phyloP scores from a whole-genome alignment of 2,888 invertebrate species.

The Parnassius smintheus region DNA sequence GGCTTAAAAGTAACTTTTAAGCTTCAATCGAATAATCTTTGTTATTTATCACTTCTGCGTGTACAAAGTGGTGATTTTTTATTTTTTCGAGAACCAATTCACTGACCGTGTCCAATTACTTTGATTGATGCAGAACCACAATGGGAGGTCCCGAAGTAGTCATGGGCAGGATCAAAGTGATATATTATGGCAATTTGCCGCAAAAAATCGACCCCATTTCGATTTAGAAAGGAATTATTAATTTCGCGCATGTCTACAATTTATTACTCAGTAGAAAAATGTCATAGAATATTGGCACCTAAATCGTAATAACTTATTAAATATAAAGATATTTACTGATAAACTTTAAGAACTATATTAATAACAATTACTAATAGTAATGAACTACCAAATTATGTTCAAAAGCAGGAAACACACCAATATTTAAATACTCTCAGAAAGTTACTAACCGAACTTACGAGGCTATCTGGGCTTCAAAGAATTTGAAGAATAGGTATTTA shows the following conservation, averaged over 20 bases:
- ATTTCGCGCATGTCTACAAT: constrained; percentile 19
- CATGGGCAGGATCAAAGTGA: constrained; percentile 34
- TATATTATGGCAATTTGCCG: constrained; percentile 39
- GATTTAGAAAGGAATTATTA: constrained; percentile 24
- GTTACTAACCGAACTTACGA: too few species aligned
- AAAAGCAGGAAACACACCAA: too few species aligned
- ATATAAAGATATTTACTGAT: too few species aligned
- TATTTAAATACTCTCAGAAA: too few species aligned
- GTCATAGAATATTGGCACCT: too few species aligned
- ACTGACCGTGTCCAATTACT: constrained; percentile 45
- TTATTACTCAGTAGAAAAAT: neutral
- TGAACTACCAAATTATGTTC: too few species aligned
- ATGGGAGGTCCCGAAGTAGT: constrained; percentile 38
- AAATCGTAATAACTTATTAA: too few species aligned
- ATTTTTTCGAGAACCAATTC: constrained; percentile 32
- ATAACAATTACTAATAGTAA: too few species aligned
- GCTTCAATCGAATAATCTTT: constrained; percentile 29
- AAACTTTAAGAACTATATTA: too few species aligned
- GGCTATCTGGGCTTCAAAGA: too few species aligned
- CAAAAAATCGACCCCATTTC: constrained; percentile 28
- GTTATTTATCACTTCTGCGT: constrained; percentile 36
- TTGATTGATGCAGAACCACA: constrained; percentile 47
- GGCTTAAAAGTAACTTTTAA: constrained; percentile 12
- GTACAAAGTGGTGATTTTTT: constrained; percentile 33
- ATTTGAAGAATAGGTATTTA: too few species aligned